A percentile compares a stretch with the other conserved stretches of the same genome.
phyloP scores from a whole-genome alignment of 2,797 vertebrate species.

The Anniella stebbinsi region DNA sequence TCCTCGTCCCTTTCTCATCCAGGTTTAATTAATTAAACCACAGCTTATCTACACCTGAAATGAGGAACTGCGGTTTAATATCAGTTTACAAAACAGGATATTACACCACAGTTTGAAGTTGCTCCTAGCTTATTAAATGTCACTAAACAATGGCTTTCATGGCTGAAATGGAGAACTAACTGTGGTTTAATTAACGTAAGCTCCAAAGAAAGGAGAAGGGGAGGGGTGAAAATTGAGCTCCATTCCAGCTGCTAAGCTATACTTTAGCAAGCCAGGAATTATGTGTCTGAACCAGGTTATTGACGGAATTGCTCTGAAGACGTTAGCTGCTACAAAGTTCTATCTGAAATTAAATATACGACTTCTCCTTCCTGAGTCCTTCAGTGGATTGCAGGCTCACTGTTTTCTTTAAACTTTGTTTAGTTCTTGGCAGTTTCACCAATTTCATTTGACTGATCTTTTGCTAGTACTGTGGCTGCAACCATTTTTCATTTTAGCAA shows the following conservation, averaged over 20 bases:
- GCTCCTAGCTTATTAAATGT: too few species aligned
- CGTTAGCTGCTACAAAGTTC: constrained; percentile 37
- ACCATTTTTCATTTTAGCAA: background rate
- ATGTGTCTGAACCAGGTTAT: background rate
- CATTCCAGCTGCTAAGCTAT: background rate
- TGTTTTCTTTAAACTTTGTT: constrained; percentile 32
- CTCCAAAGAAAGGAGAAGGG: background rate
- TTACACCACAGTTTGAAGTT: background rate
- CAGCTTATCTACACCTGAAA: background rate
- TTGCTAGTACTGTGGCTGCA: constrained; percentile 13
- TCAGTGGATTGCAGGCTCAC: constrained; percentile 24
- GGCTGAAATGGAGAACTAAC: too few species aligned
- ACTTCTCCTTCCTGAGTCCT: background rate
- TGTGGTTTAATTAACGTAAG: too few species aligned
- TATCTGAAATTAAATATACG: constrained; percentile 50
- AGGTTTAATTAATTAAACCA: background rate
- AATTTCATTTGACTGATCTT: background rate
- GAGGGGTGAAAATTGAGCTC: background rate
- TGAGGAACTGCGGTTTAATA: background rate
- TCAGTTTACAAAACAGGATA: background rate
- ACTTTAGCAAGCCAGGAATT: background rate
- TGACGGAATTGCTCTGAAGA: constrained; percentile 42
- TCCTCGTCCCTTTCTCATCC: background rate
- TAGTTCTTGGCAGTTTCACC: constrained; percentile 53
- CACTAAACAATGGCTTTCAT: too few species aligned